These are phyloP conservation scores for Drosophila pseudoobscura DNA, from an alignment of 1,140 invertebrate genomes.

Conservation along the genomic window DNA sequence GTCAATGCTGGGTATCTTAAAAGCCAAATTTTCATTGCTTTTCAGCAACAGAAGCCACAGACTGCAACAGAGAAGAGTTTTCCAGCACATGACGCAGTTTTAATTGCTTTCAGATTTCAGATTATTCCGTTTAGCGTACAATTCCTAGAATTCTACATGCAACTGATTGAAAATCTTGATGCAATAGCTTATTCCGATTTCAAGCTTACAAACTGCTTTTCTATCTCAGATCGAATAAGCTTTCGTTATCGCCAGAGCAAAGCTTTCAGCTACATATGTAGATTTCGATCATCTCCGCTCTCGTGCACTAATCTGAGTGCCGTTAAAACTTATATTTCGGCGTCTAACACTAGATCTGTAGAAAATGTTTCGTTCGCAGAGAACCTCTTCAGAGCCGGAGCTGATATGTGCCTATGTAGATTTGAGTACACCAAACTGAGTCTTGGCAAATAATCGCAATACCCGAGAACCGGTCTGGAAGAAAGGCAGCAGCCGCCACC, in stretches of 20 bases:
- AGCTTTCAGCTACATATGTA: slow-evolving; percentile 1
- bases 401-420: slow-evolving; percentile 23
- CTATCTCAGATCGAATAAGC: not conserved
- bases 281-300: not conserved
- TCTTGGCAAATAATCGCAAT: slow-evolving; percentile 20
- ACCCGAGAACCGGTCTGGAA: slow-evolving; percentile 28
- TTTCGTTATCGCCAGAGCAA: slow-evolving; percentile 28
- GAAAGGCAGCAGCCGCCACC: not conserved
- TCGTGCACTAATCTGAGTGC: not conserved
- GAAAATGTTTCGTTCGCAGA: slow-evolving; percentile 18
- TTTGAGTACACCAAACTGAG: slow-evolving; percentile 6
- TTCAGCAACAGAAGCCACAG: not conserved
- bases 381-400: slow-evolving; percentile 10
- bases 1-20: slow-evolving; percentile 52
- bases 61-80: slow-evolving; percentile 1
- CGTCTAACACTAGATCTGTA: not conserved
- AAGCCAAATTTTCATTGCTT: slow-evolving; percentile 20
- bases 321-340: not conserved
- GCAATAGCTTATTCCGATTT: slow-evolving; percentile 21
- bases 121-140: slow-evolving; percentile 2
- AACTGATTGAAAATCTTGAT: slow-evolving; percentile 32
- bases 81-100: slow-evolving; percentile 58
- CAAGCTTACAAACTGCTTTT: slow-evolving; percentile 21
- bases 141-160: slow-evolving; percentile 26
- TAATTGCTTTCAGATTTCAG: slow-evolving; percentile 10